phyloP scores from a whole-genome alignment of 92 coral and sea anemone species.

The Paragorgia papillata region DNA sequence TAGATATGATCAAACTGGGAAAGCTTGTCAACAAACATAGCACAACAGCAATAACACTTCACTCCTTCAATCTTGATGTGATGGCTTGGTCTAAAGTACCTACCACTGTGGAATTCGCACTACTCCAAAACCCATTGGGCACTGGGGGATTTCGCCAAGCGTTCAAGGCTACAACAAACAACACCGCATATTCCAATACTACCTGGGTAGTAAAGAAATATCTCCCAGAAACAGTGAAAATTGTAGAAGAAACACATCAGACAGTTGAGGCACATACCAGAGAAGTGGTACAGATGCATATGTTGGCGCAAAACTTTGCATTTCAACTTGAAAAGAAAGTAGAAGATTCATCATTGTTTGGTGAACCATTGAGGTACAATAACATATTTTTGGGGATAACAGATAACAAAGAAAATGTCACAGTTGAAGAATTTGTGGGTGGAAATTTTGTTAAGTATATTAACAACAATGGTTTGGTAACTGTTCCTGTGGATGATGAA shows the following conservation, averaged over 20 bases:
- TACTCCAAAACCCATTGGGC: conserved; percentile 19
- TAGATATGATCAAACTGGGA: conserved; percentile 67
- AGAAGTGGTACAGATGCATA: conserved; percentile 65
- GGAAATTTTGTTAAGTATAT: conserved; percentile 64
- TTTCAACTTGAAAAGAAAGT: conserved; percentile 7
- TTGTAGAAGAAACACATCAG: conserved; percentile 36
- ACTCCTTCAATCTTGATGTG: conserved; percentile 35
- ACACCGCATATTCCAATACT: background rate
- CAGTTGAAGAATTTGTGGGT: conserved; percentile 65
- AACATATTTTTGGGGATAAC: conserved; percentile 45
- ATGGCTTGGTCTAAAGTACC: conserved; percentile 54
- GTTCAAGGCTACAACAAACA: conserved; percentile 27
- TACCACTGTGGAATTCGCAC: conserved; percentile 41
- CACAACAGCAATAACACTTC: conserved; percentile 41
- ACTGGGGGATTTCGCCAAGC: conserved; percentile 36
- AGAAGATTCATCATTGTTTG: background rate
- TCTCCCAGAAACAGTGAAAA: conserved; percentile 28
- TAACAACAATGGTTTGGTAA: conserved; percentile 69
- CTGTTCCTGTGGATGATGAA: conserved; percentile 11
- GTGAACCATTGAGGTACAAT: conserved; percentile 43
- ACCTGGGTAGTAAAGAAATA: conserved; percentile 45
- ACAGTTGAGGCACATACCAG: conserved; percentile 51
- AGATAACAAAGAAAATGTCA: conserved; percentile 51
- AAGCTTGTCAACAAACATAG: conserved; percentile 32
- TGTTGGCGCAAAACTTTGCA: conserved; percentile 62